Percentiles rank a stretch among this genome's conserved stretches.
These are phyloP conservation scores for Ageneiosus marmoratus DNA, from an alignment of 2,113 vertebrate species.

Conservation along the genomic window DNA sequence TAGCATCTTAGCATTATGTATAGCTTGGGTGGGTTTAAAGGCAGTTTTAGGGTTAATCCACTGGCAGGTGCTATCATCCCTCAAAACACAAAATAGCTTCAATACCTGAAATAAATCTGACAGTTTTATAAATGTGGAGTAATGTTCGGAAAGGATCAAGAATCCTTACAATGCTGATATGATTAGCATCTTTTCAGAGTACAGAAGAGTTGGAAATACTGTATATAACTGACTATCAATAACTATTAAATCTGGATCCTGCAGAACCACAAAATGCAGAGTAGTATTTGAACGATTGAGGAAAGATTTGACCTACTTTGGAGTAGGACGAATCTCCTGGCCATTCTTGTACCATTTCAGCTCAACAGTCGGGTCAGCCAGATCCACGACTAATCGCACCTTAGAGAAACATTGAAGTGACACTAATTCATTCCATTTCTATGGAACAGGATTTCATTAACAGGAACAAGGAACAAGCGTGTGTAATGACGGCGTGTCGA, in stretches of 20 bases:
- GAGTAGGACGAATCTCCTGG: slow-evolving; percentile 91
- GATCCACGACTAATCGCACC: slow-evolving; percentile 89
- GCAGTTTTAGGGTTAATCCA: neutral
- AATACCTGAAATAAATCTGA: neutral
- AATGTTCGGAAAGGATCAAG: neutral
- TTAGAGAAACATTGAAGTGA: too few relatives aligned
- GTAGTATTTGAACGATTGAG: neutral
- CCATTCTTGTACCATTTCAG: slow-evolving; percentile 99
- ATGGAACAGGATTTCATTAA: neutral
- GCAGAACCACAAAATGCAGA: slow-evolving; percentile 49
- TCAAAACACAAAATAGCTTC: too few relatives aligned
- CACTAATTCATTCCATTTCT: too few relatives aligned
- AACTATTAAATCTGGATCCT: slow-evolving; percentile 59
- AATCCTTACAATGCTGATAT: neutral
- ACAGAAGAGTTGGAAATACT: neutral
- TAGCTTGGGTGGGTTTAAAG: neutral
- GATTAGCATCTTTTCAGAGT: neutral
- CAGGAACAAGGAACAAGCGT: too few relatives aligned
- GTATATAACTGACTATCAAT: neutral
- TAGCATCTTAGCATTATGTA: neutral
- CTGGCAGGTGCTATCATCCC: neutral
- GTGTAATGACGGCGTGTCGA: neutral
- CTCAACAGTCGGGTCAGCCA: slow-evolving; percentile 95
- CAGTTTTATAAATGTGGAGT: neutral
- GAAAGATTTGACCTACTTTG: slow-evolving; percentile 82